Percentiles rank a stretch among this genome's conserved stretches.
Conservation (phyloP, 2,113 vertebrate species). For the Xiphias gladius region DNA sequence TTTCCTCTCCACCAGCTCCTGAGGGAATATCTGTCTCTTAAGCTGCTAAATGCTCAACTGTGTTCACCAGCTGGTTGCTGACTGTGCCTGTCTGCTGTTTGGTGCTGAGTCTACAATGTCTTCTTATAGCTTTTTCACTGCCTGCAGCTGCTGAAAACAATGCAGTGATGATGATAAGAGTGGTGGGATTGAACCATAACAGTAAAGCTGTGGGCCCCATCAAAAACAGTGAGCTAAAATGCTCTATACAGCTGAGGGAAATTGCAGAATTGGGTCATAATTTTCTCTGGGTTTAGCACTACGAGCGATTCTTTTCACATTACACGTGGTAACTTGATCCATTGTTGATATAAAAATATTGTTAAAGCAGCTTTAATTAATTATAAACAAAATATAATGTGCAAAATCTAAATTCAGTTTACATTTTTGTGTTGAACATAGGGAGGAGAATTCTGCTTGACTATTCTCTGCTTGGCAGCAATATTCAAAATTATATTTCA, state of each 20-base stretch:
- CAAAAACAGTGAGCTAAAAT: neutral
- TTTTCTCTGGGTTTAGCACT: too few relatives aligned
- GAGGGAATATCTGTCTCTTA: constrained; percentile 20
- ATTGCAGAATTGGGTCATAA: too few relatives aligned
- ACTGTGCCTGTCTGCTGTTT: neutral
- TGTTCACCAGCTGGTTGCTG: neutral
- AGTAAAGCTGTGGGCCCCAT: neutral
- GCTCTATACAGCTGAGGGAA: neutral
- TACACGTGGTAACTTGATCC: too few relatives aligned
- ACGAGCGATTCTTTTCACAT: too few relatives aligned
- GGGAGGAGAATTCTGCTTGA: too few relatives aligned
- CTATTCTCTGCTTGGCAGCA: neutral
- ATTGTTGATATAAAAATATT: too few relatives aligned
- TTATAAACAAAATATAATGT: neutral
- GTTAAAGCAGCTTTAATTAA: too few relatives aligned
- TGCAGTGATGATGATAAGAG: too few relatives aligned
- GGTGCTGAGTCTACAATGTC: neutral
- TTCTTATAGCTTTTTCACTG: neutral
- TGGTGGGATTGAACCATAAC: neutral
- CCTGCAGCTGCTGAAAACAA: too few relatives aligned
- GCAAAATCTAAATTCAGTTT: neutral
- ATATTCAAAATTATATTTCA: neutral
- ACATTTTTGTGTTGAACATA: neutral
- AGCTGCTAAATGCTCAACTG: constrained; percentile 11
- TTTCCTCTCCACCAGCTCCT: neutral